Evolutionary conservation across 2,113 vertebrate genomes (phyloP).

Genomic region (Phoenicopterus ruber): DNA sequence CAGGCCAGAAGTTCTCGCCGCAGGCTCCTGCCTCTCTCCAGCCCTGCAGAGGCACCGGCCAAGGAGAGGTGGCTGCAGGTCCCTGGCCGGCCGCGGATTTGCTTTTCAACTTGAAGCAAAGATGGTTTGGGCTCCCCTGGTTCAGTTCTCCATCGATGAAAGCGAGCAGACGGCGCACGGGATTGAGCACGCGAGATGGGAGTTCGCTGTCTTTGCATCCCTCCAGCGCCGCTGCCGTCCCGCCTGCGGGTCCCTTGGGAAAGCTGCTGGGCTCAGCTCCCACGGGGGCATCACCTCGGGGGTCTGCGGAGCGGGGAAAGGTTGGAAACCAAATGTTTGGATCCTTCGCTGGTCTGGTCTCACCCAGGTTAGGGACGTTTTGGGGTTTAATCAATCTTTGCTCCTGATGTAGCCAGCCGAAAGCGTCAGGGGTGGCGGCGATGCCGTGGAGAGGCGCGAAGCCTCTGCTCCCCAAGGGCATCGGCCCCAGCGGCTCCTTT

Average conservation of each 20-base stretch:
- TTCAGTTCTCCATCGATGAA: not conserved
- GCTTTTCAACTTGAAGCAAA: not conserved
- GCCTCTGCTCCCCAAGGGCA: not conserved
- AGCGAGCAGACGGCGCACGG: not conserved
- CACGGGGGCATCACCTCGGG: fast-evolving
- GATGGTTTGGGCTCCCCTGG: not conserved
- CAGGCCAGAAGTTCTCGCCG: not conserved
- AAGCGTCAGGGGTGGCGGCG: not conserved
- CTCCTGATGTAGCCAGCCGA: fast-evolving
- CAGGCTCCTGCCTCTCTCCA: not conserved
- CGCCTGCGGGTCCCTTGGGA: not conserved
- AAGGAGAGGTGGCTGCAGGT: not conserved
- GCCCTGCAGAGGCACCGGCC: not conserved
- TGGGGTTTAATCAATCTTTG: not conserved
- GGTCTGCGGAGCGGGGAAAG: not conserved
- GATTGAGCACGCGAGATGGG: fast-evolving
- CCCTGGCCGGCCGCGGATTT: not conserved
- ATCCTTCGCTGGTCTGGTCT: not conserved
- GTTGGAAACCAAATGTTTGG: not conserved
- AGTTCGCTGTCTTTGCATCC: not conserved
- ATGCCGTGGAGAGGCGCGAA: fast-evolving
- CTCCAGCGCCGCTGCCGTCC: fast-evolving
- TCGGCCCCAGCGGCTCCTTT: fast-evolving
- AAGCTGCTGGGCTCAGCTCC: not conserved
- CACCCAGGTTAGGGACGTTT: fast-evolving